A percentile compares a stretch with the other conserved stretches of the same genome.
Conservation (phyloP, 30 jellyfish, hydroid and myxozoan genomes). For the Hydra vulgaris region DNA sequence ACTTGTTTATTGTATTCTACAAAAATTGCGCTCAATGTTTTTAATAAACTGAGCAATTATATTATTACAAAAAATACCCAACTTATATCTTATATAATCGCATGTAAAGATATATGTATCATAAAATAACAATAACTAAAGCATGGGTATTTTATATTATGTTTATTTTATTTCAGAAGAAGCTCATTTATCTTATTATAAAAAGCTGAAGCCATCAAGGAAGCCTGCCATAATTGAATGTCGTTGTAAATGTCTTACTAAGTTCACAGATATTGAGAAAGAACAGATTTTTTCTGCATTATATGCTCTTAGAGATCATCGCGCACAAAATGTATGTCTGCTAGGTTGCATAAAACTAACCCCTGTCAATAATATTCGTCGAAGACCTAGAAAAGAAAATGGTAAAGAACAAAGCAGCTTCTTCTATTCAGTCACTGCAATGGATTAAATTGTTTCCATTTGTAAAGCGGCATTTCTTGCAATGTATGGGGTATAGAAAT, state of each 20-base stretch:
- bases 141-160: not conserved
- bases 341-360: not conserved
- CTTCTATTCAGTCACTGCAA: not conserved
- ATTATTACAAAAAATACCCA: not conserved
- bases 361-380: not conserved
- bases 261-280: not conserved
- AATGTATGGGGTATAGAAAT: not conserved
- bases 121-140: not conserved
- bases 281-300: not conserved
- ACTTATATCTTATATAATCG: not conserved
- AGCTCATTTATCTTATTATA: not conserved
- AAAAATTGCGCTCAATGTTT: not conserved
- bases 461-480: not conserved
- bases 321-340: not conserved
- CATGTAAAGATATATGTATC: not conserved
- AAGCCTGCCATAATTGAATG: not conserved
- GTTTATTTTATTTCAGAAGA: not conserved
- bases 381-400: not conserved
- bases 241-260: not conserved
- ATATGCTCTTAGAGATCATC: not conserved
- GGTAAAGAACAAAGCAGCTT: not conserved
- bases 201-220: not conserved
- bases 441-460: not conserved
- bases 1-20: too few species aligned
- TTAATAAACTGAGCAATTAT: not conserved